A percentile compares a stretch with the other conserved stretches of the same genome.
Conservation (phyloP, 2,888 invertebrate species). For the Barypeithes pellucidus region DNA sequence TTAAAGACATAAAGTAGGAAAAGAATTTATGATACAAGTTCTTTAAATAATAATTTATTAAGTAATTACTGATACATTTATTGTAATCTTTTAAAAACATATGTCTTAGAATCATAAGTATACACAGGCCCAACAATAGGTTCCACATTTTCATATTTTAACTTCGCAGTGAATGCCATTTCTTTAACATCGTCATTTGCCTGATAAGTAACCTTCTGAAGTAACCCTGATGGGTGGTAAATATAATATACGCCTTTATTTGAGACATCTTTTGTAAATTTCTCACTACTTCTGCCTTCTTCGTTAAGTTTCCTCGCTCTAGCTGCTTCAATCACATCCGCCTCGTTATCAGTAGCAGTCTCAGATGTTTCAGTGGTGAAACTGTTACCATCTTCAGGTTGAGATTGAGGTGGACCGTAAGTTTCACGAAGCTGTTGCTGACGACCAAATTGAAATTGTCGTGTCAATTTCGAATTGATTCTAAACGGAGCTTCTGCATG, state of each 20-base stretch:
- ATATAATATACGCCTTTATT: conserved; percentile 77
- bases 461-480: conserved; percentile 17
- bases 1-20: too few species aligned
- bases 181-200: conserved; percentile 73
- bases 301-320: conserved; percentile 43
- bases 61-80: conserved; percentile 5
- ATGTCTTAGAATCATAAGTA: conserved; percentile 69
- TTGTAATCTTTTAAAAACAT: conserved; percentile 55
- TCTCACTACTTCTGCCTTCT: conserved; percentile 35
- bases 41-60: background rate
- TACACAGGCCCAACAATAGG: conserved; percentile 78
- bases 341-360: conserved; percentile 46
- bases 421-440: conserved; percentile 10
- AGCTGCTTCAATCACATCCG: conserved; percentile 30
- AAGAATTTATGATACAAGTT: too few species aligned
- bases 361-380: conserved; percentile 22
- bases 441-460: conserved; percentile 10
- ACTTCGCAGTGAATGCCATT: conserved; percentile 78
- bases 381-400: conserved; percentile 9
- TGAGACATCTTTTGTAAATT: background rate
- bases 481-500: background rate
- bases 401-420: conserved; percentile 63
- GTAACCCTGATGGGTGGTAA: conserved; percentile 76
- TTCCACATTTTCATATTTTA: conserved; percentile 77
- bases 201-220: conserved; percentile 77